These are phyloP conservation scores for Elachura formosa DNA, from an alignment of 2,113 vertebrate species.

Conservation along the genomic window DNA sequence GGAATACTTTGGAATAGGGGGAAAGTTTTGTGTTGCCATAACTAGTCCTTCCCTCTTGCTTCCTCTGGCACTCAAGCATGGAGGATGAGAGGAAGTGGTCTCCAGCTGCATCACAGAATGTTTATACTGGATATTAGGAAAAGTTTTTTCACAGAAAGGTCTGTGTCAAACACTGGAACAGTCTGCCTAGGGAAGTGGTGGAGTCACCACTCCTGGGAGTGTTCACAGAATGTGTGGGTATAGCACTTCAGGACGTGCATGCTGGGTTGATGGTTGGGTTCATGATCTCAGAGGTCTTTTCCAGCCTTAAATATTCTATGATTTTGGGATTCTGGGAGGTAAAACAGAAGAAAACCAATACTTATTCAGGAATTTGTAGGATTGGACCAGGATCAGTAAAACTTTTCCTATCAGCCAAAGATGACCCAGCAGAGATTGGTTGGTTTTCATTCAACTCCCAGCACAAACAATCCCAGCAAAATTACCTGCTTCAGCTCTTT, in stretches of 20 bases:
- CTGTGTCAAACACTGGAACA: not conserved
- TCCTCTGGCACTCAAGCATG: not conserved
- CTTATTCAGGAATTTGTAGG: not conserved
- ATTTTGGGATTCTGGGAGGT: not conserved
- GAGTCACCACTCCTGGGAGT: not conserved
- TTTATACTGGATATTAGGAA: not conserved
- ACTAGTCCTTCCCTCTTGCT: not conserved
- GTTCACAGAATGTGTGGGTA: not conserved
- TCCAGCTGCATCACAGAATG: not conserved
- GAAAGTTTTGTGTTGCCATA: not conserved
- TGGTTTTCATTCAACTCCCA: not conserved
- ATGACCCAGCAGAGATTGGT: not conserved
- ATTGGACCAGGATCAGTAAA: not conserved
- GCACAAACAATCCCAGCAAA: not conserved
- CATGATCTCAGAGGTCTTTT: not conserved
- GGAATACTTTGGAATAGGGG: not conserved
- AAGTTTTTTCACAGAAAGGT: not conserved
- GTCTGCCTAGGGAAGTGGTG: not conserved
- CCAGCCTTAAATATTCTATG: not conserved
- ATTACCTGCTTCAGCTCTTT: slow-evolving; percentile 95
- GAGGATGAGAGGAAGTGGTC: not conserved
- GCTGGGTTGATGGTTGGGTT: not conserved
- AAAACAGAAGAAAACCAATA: not conserved
- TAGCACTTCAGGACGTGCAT: not conserved
- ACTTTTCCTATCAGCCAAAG: not conserved